A percentile compares a stretch with the other conserved stretches of the same genome.
These are phyloP conservation scores for Andricus curvator DNA, from an alignment of 2,888 invertebrate species.

Conservation along the genomic window DNA sequence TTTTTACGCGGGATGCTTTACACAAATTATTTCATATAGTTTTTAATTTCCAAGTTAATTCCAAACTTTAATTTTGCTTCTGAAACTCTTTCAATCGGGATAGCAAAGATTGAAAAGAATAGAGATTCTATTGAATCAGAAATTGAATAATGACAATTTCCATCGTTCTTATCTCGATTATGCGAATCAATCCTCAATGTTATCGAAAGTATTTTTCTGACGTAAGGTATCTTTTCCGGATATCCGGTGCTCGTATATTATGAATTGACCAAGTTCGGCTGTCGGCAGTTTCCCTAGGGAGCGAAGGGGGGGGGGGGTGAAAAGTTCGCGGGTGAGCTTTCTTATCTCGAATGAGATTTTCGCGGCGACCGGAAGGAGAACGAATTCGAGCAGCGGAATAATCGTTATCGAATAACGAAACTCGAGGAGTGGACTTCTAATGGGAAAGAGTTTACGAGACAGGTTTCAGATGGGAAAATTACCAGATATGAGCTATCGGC, in stretches of 20 bases:
- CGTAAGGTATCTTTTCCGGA: background rate
- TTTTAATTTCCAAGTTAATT: background rate
- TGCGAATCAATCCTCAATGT: constrained; percentile 6
- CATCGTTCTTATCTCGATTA: constrained; percentile 3
- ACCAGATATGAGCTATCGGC: background rate
- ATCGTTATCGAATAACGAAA: constrained; percentile 28
- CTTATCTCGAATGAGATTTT: constrained; percentile 36
- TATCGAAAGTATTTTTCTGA: constrained; percentile 18
- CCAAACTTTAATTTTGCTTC: background rate
- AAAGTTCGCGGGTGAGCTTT: background rate
- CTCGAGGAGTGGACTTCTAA: background rate
- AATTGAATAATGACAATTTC: background rate
- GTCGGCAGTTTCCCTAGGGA: background rate
- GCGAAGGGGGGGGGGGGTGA: background rate
- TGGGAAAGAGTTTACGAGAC: background rate
- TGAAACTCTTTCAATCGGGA: background rate
- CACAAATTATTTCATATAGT: too few species aligned
- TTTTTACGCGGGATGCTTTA: too few species aligned
- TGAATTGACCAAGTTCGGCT: constrained; percentile 23
- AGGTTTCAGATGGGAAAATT: background rate
- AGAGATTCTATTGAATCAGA: background rate
- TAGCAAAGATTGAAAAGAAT: background rate
- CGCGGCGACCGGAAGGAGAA: constrained; percentile 8
- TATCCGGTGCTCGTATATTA: background rate
- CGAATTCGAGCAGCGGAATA: constrained; percentile 12